These are phyloP conservation scores for Turritopsis rubra DNA, from an alignment of 30 jellyfish, hydroid and myxozoan genomes.

Conservation along the genomic window DNA sequence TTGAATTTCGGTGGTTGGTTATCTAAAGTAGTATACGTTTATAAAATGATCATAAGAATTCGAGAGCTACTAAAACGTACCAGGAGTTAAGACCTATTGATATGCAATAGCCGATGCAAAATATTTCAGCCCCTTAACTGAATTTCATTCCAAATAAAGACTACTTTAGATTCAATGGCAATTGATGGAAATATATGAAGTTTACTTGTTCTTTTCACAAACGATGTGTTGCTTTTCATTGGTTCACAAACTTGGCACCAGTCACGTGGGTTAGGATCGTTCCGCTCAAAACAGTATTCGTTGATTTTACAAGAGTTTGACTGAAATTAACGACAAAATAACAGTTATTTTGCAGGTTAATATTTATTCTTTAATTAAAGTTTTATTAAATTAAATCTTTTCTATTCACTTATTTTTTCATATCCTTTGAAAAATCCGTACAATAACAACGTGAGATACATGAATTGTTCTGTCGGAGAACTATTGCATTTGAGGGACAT, in stretches of 20 bases:
- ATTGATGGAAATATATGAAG: background rate
- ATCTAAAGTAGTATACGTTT: constrained; percentile 5
- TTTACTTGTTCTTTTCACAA: constrained; percentile 43
- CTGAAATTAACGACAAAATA: constrained; percentile 22
- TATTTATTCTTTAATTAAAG: background rate
- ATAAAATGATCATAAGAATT: background rate
- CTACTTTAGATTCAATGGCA: background rate
- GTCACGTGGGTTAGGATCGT: constrained; percentile 40
- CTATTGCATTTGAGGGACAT: no score
- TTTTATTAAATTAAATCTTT: background rate
- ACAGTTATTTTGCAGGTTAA: background rate
- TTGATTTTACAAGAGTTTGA: constrained; percentile 41
- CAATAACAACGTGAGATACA: no score
- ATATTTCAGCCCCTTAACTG: background rate
- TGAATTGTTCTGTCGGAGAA: no score
- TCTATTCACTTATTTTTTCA: background rate
- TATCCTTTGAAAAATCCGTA: no score
- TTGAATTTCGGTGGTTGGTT: constrained; percentile 39
- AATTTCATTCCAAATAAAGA: background rate
- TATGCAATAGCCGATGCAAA: background rate
- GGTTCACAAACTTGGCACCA: constrained; percentile 54
- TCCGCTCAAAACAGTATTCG: constrained; percentile 52
- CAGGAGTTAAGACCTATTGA: background rate
- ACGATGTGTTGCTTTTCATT: constrained; percentile 3
- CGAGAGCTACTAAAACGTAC: background rate